Evolutionary conservation across 2,888 invertebrate species (phyloP).

Genomic region (Crioceris asparagi): DNA sequence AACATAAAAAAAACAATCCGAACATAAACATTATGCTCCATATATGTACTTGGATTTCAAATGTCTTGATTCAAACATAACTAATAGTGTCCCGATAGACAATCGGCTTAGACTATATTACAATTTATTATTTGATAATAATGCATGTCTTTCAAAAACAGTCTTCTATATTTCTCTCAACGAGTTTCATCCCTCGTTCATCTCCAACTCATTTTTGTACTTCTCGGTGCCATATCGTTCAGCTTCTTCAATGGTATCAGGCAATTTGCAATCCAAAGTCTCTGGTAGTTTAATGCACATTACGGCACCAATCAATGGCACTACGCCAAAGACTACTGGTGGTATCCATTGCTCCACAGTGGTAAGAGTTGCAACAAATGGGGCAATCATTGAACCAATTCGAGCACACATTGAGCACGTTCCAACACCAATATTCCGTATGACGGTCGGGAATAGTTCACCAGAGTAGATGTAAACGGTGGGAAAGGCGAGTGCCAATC

Average conservation of each 20-base stretch:
- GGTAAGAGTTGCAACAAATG: constrained; percentile 62
- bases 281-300: constrained; percentile 65
- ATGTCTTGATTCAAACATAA: no score
- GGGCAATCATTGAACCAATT: constrained; percentile 76
- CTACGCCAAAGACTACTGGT: constrained; percentile 55
- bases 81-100: no score
- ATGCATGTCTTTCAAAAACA: no score
- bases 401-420: constrained; percentile 76
- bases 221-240: constrained; percentile 46
- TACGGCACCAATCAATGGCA: constrained; percentile 56
- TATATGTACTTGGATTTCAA: no score
- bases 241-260: constrained; percentile 72
- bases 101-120: no score
- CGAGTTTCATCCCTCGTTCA: no score
- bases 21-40: no score
- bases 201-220: no score
- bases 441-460: constrained; percentile 81
- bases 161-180: no score
- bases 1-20: no score
- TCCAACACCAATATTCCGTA: constrained; percentile 79
- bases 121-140: no score
- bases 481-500: constrained; percentile 73
- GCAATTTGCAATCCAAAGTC: constrained; percentile 62
- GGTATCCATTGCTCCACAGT: constrained; percentile 50
- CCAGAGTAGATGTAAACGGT: constrained; percentile 80